Conservation (phyloP, 2,888 invertebrate genomes). For the Cataglyphis livida region DNA sequence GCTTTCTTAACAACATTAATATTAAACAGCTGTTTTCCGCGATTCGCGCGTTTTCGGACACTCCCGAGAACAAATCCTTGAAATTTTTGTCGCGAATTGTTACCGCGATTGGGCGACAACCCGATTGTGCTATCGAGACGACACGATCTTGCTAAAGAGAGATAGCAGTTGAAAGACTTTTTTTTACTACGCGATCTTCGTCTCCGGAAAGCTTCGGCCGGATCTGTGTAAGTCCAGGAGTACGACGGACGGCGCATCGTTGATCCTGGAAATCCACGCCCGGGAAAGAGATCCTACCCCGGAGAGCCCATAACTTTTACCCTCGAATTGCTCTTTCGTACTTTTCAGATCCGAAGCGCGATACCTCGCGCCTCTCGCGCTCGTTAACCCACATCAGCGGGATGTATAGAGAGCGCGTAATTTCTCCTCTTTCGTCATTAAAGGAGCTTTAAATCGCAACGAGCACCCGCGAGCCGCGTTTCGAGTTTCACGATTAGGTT, state of each 20-base stretch:
- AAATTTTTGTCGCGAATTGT: conserved; percentile 37
- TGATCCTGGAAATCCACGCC: conserved; percentile 70
- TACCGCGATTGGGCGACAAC: conserved; percentile 9
- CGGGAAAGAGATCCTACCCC: conserved; percentile 61
- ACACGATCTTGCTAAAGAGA: conserved; percentile 45
- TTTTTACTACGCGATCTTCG: conserved; percentile 45
- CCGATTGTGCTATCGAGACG: conserved; percentile 9
- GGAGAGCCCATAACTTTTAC: conserved; percentile 65
- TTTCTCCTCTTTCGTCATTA: conserved; percentile 64
- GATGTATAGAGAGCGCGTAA: conserved; percentile 52
- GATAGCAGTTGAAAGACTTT: conserved; percentile 56
- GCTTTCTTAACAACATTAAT: neutral
- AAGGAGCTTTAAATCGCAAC: conserved; percentile 57
- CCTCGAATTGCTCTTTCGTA: conserved; percentile 61
- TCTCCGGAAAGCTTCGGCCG: conserved; percentile 16
- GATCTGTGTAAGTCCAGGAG: conserved; percentile 43
- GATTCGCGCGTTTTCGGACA: neutral
- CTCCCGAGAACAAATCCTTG: neutral
- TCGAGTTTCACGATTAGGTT: conserved; percentile 47
- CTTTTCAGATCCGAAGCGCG: conserved; percentile 65
- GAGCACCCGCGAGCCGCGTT: conserved; percentile 26
- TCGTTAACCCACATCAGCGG: conserved; percentile 67
- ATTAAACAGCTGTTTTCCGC: conserved; percentile 9
- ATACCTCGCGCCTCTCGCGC: conserved; percentile 57
- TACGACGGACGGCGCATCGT: conserved; percentile 56